These are phyloP conservation scores for Urocyon cinereoargenteus DNA, from an alignment of 2,797 vertebrate species.

Conservation along the genomic window DNA sequence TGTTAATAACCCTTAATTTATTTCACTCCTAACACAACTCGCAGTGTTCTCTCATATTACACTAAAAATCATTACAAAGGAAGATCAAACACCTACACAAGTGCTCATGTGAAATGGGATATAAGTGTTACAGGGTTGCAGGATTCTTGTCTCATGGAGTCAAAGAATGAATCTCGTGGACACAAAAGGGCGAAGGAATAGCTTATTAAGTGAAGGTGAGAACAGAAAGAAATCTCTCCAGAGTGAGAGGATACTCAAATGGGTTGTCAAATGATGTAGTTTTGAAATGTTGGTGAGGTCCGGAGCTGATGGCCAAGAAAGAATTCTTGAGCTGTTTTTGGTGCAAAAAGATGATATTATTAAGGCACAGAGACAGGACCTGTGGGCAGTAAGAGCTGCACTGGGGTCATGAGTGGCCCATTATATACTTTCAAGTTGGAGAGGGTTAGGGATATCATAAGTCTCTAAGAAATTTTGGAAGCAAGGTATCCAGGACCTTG, in stretches of 20 bases:
- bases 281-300: not conserved
- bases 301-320: not conserved
- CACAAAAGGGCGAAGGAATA: not conserved
- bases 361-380: not conserved
- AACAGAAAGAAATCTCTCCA: not conserved
- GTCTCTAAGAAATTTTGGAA: not conserved
- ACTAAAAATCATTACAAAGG: conserved; percentile 30
- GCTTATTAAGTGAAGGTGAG: not conserved
- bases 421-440: not conserved
- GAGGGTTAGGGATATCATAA: not conserved
- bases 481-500: not conserved
- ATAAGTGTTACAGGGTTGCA: not conserved
- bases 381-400: not conserved
- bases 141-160: not conserved
- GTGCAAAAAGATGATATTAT: not conserved
- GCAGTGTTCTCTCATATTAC: not conserved
- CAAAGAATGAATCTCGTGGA: not conserved
- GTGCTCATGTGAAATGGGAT: not conserved
- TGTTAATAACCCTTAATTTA: not conserved
- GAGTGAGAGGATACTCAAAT: not conserved
- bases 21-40: not conserved
- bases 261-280: not conserved
- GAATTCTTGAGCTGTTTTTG: not conserved
- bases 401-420: not conserved
- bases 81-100: not conserved